Percentiles rank a stretch among this genome's conserved stretches.
Conservation (phyloP, 1,140 invertebrate species). For the Ostrea denselamellosa region DNA sequence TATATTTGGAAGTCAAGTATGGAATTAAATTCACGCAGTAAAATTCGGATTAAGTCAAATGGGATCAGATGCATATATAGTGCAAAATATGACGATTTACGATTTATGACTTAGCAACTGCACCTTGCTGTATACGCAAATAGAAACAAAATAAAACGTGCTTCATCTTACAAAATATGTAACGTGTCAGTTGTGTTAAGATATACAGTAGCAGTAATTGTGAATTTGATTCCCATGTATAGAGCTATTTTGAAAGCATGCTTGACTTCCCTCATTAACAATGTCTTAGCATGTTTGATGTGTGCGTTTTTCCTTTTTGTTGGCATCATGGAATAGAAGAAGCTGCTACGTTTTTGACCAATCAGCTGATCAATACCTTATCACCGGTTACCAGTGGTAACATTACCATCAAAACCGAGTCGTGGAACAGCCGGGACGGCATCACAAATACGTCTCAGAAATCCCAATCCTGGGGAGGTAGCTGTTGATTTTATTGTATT, state of each 20-base stretch:
- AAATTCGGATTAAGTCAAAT: neutral
- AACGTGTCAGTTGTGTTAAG: neutral
- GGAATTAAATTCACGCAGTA: neutral
- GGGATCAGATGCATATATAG: neutral
- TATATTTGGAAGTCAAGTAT: slow-evolving; percentile 29
- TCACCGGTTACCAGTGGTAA: slow-evolving; percentile 66
- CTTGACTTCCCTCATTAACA: slow-evolving; percentile 24
- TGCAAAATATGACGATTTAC: neutral
- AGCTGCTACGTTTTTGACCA: slow-evolving; percentile 67
- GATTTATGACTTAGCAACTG: neutral
- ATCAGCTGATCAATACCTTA: slow-evolving; percentile 65
- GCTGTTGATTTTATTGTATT: neutral
- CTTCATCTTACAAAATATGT: neutral
- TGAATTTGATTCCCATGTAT: neutral
- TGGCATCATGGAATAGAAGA: slow-evolving; percentile 61
- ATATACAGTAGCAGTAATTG: neutral
- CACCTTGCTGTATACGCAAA: neutral
- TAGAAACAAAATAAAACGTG: neutral
- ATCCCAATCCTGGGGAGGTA: slow-evolving; percentile 76
- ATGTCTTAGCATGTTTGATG: slow-evolving; percentile 7
- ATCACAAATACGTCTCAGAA: slow-evolving; percentile 70
- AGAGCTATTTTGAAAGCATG: slow-evolving; percentile 15
- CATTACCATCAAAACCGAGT: slow-evolving; percentile 72
- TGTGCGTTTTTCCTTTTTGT: slow-evolving; percentile 47
- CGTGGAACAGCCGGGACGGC: slow-evolving; percentile 74